These are phyloP conservation scores for Mechanitis mazaeus DNA, from an alignment of 2,888 invertebrate species.

Conservation along the genomic window DNA sequence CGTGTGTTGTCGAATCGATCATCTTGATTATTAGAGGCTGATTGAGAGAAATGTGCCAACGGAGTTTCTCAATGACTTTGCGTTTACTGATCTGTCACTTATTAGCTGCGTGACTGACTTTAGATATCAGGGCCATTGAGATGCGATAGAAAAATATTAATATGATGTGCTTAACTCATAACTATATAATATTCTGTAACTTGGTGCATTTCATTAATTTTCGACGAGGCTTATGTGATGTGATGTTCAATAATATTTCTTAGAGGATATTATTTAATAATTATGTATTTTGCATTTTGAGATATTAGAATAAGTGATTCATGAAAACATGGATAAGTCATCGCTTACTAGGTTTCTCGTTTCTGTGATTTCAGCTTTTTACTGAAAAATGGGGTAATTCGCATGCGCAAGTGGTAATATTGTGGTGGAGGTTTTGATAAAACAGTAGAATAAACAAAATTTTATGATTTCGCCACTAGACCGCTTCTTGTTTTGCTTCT, in stretches of 20 bases:
- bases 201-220: slow-evolving; percentile 66
- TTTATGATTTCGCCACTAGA: slow-evolving; percentile 59
- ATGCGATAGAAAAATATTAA: background rate
- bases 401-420: slow-evolving; percentile 58
- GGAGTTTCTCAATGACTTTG: slow-evolving; percentile 18
- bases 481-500: slow-evolving; percentile 66
- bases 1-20: slow-evolving; percentile 71
- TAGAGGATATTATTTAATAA: slow-evolving; percentile 43
- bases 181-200: background rate
- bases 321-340: slow-evolving; percentile 37
- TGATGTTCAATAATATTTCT: slow-evolving; percentile 63
- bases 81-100: slow-evolving; percentile 15
- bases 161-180: slow-evolving; percentile 12
- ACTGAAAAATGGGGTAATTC: slow-evolving; percentile 45
- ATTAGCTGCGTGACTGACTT: slow-evolving; percentile 9
- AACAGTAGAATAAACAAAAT: slow-evolving; percentile 44
- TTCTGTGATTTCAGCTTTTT: slow-evolving; percentile 39
- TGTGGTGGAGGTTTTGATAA: slow-evolving; percentile 64
- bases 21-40: slow-evolving; percentile 66
- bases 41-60: slow-evolving; percentile 66
- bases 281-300: slow-evolving; percentile 41
- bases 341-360: slow-evolving; percentile 45
- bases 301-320: slow-evolving; percentile 37
- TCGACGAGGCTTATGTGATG: slow-evolving; percentile 72
- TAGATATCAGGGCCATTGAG: slow-evolving; percentile 13